These are phyloP conservation scores for Cyclargus thomasi DNA, from an alignment of 1,140 invertebrate species.

Conservation along the genomic window DNA sequence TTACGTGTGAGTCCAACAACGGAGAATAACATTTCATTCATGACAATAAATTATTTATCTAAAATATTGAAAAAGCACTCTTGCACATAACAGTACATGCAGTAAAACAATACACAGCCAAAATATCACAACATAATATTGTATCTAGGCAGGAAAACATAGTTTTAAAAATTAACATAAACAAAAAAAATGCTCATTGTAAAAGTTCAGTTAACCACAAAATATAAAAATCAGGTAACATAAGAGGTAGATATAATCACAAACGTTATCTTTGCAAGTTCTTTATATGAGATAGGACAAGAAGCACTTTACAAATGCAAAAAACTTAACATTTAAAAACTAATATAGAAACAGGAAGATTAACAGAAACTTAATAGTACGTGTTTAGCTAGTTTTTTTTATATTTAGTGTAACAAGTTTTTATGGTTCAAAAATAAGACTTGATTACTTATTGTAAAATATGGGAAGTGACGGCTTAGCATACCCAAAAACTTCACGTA, in stretches of 20 bases:
- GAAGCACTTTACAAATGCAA: neutral
- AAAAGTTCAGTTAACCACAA: conserved; percentile 18
- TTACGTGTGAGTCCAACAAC: neutral
- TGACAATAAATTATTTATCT: neutral
- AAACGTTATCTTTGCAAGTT: neutral
- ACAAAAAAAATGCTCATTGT: neutral
- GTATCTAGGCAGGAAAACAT: neutral
- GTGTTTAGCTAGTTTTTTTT: too few species aligned
- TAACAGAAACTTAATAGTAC: too few species aligned
- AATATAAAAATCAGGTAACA: conserved; percentile 39
- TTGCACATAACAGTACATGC: neutral
- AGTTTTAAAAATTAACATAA: conserved; percentile 8
- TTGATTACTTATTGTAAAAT: too few species aligned
- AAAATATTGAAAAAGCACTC: neutral
- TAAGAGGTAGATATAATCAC: conserved; percentile 45
- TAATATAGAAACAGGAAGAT: conserved; percentile 11
- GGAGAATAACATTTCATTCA: neutral
- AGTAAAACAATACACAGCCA: conserved; percentile 21
- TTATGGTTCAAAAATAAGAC: too few species aligned
- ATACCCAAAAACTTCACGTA: too few species aligned
- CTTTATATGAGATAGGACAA: neutral
- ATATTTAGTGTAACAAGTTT: too few species aligned
- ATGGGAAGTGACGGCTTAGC: too few species aligned
- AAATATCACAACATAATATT: conserved; percentile 16
- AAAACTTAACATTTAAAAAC: conserved; percentile 21